phyloP scores from a whole-genome alignment of 2,113 vertebrate genomes.

The Caracal caracal region DNA sequence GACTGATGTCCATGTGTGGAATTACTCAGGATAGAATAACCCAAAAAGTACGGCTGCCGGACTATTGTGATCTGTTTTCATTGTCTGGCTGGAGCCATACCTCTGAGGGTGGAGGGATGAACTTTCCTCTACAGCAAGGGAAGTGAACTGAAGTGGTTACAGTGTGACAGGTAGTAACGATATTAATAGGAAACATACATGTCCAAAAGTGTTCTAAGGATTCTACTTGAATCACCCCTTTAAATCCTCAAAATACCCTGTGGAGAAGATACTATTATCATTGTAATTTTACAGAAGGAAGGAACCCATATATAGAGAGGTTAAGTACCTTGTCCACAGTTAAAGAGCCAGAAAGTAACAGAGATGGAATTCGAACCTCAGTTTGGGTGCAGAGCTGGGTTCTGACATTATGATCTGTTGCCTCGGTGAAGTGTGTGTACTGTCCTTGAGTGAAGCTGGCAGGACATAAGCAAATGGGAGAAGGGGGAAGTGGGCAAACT shows the following conservation, averaged over 20 bases:
- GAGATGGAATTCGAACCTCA: neutral
- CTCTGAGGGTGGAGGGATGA: neutral
- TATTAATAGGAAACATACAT: neutral
- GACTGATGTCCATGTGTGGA: neutral
- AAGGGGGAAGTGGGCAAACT: neutral
- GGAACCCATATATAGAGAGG: neutral
- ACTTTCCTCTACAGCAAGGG: neutral
- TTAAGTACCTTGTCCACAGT: neutral
- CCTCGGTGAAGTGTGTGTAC: neutral
- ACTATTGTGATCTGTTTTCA: neutral
- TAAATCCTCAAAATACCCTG: neutral
- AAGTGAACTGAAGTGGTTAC: neutral
- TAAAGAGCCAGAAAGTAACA: neutral
- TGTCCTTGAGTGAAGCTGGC: neutral
- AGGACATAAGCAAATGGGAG: neutral
- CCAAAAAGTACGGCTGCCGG: neutral
- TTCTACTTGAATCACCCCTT: neutral
- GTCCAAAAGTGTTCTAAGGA: neutral
- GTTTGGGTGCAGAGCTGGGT: neutral
- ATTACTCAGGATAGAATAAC: neutral
- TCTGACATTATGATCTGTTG: neutral
- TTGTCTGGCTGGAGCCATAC: neutral
- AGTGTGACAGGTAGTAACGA: neutral
- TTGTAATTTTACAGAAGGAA: conserved; percentile 15
- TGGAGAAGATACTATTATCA: neutral